phyloP scores from a whole-genome alignment of 2,113 vertebrate species.

The Pao palembangensis region DNA sequence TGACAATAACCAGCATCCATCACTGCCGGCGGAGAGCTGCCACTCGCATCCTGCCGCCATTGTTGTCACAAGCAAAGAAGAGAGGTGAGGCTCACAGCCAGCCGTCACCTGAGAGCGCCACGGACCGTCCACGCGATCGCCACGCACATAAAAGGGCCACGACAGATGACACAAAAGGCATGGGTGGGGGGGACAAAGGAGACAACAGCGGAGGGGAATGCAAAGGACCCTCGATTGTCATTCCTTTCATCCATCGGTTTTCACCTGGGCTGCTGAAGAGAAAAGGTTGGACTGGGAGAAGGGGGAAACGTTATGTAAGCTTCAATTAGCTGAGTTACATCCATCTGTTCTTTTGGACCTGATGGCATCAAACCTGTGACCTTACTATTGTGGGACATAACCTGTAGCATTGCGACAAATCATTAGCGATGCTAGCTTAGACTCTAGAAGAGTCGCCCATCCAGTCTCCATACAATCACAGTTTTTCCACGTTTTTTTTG shows the following conservation, averaged over 20 bases:
- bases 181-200: not conserved
- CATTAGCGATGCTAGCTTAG: conserved; percentile 3
- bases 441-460: not conserved
- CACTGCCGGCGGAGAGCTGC: conserved; percentile 40
- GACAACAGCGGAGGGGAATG: conserved; percentile 27
- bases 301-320: conserved; percentile 7
- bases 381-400: conserved; percentile 15
- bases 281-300: conserved; percentile 2
- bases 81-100: conserved; percentile 50
- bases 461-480: not conserved
- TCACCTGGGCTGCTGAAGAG: conserved; percentile 25
- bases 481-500: no score
- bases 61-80: conserved; percentile 62
- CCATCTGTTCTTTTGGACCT: not conserved
- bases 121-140: conserved; percentile 43
- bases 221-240: conserved; percentile 27
- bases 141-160: conserved; percentile 42
- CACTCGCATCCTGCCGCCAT: conserved; percentile 37
- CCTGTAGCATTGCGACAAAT: not conserved
- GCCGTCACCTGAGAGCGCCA: conserved; percentile 60
- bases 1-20: conserved; percentile 50
- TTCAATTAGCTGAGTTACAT: conserved; percentile 18
- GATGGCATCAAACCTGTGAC: conserved; percentile 17
- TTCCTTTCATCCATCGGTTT: conserved; percentile 39
- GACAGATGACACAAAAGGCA: conserved; percentile 45